phyloP scores from a whole-genome alignment of 2,113 vertebrate species.

The Gracilinanus agilis region DNA sequence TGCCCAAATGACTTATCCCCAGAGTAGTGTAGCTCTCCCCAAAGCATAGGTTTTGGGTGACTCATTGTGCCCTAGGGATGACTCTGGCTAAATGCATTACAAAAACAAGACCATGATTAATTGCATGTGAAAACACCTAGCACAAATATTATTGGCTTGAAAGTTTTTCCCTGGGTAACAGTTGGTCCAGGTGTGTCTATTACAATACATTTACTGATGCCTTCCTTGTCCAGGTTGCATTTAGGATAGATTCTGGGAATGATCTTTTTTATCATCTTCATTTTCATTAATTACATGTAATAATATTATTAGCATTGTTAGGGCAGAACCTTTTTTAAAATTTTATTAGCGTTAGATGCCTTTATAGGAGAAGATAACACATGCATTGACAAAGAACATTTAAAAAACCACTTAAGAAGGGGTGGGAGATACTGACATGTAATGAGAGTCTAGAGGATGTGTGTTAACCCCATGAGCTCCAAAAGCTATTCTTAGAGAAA shows the following conservation, averaged over 20 bases:
- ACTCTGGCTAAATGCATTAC: neutral
- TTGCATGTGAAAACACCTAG: neutral
- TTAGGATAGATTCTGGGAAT: neutral
- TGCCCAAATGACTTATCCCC: neutral
- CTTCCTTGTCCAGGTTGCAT: slow-evolving; percentile 13
- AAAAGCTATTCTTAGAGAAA: neutral
- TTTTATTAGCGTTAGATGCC: slow-evolving; percentile 49
- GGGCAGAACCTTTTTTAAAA: slow-evolving; percentile 21
- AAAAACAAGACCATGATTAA: neutral
- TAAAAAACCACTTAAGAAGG: slow-evolving; percentile 25
- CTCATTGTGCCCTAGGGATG: neutral
- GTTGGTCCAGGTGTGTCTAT: neutral
- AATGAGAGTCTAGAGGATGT: neutral
- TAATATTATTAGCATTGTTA: slow-evolving; percentile 38
- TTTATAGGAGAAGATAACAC: slow-evolving; percentile 9
- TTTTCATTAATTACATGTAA: slow-evolving; percentile 49
- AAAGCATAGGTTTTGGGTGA: neutral
- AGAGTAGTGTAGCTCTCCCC: neutral
- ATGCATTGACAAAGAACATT: slow-evolving; percentile 38
- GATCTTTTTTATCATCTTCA: slow-evolving; percentile 42
- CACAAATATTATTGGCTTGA: neutral
- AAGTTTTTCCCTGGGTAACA: slow-evolving; percentile 10
- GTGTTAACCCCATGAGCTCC: neutral
- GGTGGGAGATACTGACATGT: neutral
- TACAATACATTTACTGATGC: neutral